Base-by-base conservation (phyloP, 2,888 invertebrate species). In the Agrotis exclamationis region DNA sequence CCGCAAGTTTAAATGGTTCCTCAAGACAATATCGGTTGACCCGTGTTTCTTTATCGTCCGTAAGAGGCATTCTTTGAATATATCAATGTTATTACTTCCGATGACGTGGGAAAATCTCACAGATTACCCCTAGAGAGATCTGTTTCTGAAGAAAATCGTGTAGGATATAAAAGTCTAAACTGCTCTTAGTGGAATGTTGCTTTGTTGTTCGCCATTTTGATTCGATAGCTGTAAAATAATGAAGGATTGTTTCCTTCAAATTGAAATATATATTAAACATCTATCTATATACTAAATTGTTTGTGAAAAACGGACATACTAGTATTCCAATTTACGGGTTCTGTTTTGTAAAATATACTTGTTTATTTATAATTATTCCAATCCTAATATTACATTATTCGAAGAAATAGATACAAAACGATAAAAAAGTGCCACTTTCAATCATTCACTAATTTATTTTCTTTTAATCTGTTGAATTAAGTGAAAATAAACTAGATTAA, bases 1-100 rank as follows among this genome's bases (percentile, higher is more conserved):
- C 85, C 82, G 76, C 73, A 77, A 64, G 58, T 72, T 75, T 86
- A 85, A 83, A 85, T 82, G 83, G 80, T 82, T 87, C 60, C 54
- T 70, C 71, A 79, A 85, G 83, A 84, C 85, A 83, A 85, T 84
- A 79, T 85, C 71, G 66, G 50, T 75, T 85, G 79, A 83, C 85
- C 80, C 66, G 62, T 78, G 80, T 80, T 69, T 76, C 85, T 84
- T 73, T 83, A 83, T 80, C 54, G 79, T 71, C 63, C 68, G 14
- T 74, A 82, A 83, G 70, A 76, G 73, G 70, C 66, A 80, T 76
- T 79, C 80, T 69, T 72, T 80, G 73, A 82, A 82, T 81, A 81
- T 68, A 81, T 80, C 70, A 79, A 79, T 76, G 80, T 76, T 76
- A 76, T 64, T 70, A 81, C 56, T 51, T 24, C 59, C 45, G 28